Conservation (phyloP, 2,113 vertebrate genomes). For the Oreocharis arfaki region DNA sequence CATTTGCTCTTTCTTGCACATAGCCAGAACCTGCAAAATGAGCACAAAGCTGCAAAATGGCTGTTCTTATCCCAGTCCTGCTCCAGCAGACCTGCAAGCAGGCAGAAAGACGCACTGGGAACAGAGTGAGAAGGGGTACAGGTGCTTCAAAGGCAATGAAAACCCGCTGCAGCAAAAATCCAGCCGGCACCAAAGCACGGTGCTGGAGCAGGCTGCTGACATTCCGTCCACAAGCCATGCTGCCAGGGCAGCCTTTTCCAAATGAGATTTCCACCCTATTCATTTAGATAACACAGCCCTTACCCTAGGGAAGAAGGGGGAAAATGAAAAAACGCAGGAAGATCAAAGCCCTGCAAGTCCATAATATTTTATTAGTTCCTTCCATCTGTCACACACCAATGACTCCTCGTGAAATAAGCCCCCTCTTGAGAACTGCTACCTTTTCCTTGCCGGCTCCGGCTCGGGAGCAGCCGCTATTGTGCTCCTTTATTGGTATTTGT, state of each 20-base stretch:
- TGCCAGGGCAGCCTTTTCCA: neutral
- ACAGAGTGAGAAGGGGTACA: neutral
- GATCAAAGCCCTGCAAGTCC: conserved; percentile 28
- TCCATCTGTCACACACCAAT: conserved; percentile 26
- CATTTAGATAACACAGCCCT: neutral
- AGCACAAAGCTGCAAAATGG: neutral
- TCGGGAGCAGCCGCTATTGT: neutral
- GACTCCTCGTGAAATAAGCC: conserved; percentile 17
- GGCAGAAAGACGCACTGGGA: rapidly evolving
- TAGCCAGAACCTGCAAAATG: neutral
- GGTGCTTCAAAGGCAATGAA: neutral
- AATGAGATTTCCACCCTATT: conserved; percentile 9
- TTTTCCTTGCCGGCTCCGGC: neutral
- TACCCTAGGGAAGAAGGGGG: neutral
- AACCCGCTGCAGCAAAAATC: neutral
- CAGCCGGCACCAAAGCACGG: rapidly evolving
- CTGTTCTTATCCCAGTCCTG: neutral
- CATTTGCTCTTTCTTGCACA: neutral
- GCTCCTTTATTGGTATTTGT: neutral
- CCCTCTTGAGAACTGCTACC: conserved; percentile 16
- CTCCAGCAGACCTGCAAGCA: neutral
- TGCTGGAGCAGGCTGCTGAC: neutral
- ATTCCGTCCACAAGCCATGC: neutral
- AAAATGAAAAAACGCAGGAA: neutral
- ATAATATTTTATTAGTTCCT: conserved; percentile 44